These are phyloP conservation scores for Odontocerum albicorne DNA, from an alignment of 2,888 invertebrate genomes.

Conservation along the genomic window DNA sequence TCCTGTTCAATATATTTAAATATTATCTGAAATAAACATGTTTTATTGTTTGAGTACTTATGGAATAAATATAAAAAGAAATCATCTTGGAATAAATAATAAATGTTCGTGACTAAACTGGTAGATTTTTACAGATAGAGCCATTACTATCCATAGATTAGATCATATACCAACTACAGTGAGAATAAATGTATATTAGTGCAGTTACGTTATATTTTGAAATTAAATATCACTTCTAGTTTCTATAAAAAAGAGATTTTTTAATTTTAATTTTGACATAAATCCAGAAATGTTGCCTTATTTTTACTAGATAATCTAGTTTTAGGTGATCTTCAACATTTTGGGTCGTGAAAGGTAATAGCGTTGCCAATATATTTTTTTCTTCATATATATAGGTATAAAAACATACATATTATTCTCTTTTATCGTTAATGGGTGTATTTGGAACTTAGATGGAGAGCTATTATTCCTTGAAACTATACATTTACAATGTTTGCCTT, in stretches of 20 bases:
- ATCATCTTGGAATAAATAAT: too few relatives aligned
- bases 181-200: slow-evolving; percentile 24
- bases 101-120: too few relatives aligned
- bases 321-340: slow-evolving; percentile 35
- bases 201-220: slow-evolving; percentile 15
- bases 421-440: slow-evolving; percentile 30
- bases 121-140: slow-evolving; percentile 18
- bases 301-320: slow-evolving; percentile 34
- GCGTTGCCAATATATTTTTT: slow-evolving; percentile 25
- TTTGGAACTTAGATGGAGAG: slow-evolving; percentile 24
- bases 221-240: slow-evolving; percentile 8
- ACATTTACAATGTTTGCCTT: slow-evolving; percentile 10
- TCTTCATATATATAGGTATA: slow-evolving; percentile 31
- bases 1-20: too few relatives aligned
- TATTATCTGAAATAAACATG: too few relatives aligned
- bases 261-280: slow-evolving; percentile 11
- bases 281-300: slow-evolving; percentile 24
- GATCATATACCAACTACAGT: slow-evolving; percentile 24
- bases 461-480: slow-evolving; percentile 9
- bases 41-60: too few relatives aligned
- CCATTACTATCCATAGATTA: slow-evolving; percentile 15
- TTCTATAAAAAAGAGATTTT: not conserved
- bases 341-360: slow-evolving; percentile 33
- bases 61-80: too few relatives aligned
- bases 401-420: slow-evolving; percentile 17